Evolutionary conservation across 2,113 vertebrate genomes (phyloP).

Genomic region (Brachyhypopomus gauderio): DNA sequence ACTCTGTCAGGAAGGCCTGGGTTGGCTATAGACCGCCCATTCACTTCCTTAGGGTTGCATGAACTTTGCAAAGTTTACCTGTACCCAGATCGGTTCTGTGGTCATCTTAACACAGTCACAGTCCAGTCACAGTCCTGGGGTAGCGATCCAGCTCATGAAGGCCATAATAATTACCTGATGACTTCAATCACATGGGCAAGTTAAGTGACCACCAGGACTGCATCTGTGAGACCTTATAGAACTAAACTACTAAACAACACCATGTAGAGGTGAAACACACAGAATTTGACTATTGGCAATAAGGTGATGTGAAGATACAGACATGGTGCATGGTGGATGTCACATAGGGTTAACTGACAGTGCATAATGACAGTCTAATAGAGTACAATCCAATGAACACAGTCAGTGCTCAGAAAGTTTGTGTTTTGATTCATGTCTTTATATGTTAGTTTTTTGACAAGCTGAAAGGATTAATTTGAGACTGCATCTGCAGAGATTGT

Average conservation of each 20-base stretch:
- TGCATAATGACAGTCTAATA: neutral
- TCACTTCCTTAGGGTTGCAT: neutral
- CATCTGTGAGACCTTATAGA: no score
- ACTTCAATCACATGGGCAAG: no score
- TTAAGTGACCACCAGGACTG: no score
- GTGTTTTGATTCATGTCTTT: neutral
- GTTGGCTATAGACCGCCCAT: neutral
- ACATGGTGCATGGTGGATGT: neutral
- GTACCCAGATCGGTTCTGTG: constrained; percentile 1
- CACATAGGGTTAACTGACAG: neutral
- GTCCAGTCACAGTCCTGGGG: no score
- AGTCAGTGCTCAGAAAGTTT: constrained; percentile 1
- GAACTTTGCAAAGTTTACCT: neutral
- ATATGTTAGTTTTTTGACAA: neutral
- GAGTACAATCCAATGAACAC: neutral
- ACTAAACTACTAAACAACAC: no score
- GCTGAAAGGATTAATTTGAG: constrained; percentile 33
- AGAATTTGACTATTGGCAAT: neutral
- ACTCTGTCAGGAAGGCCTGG: neutral
- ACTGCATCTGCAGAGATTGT: neutral
- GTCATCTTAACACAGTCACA: neutral
- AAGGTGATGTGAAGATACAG: neutral
- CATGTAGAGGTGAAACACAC: neutral
- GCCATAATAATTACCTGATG: no score
- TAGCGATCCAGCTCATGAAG: no score